These are phyloP conservation scores for Neodiprion pinetum DNA, from an alignment of 1,140 invertebrate species.

Conservation along the genomic window DNA sequence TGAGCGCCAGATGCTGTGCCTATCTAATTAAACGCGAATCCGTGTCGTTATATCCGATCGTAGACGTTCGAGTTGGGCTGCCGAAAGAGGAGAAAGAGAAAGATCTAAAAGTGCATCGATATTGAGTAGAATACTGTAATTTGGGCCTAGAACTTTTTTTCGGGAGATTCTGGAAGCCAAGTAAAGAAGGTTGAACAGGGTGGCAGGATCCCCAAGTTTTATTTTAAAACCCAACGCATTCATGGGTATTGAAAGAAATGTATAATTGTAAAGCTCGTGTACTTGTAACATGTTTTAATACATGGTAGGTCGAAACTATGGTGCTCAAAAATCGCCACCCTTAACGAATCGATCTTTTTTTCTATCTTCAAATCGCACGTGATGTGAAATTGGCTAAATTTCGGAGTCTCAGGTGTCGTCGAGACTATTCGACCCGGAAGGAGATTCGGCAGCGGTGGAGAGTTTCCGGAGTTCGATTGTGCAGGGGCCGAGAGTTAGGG, in stretches of 20 bases:
- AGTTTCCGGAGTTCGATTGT: background rate
- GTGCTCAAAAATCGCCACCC: too few relatives aligned
- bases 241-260: too few relatives aligned
- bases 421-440: conserved; percentile 2
- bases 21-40: conserved; percentile 7
- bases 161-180: too few relatives aligned
- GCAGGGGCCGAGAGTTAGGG: background rate
- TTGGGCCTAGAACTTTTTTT: too few relatives aligned
- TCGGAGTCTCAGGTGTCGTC: background rate
- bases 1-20: background rate
- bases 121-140: too few relatives aligned
- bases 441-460: background rate
- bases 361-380: background rate
- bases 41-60: background rate
- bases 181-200: too few relatives aligned
- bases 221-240: too few relatives aligned
- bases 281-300: too few relatives aligned
- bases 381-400: conserved; percentile 1
- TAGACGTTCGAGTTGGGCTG: background rate
- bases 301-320: too few relatives aligned
- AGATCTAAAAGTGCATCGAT: background rate
- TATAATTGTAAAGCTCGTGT: too few relatives aligned
- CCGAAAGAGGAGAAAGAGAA: background rate
- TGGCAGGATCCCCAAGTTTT: too few relatives aligned
- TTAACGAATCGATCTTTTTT: background rate